Evolutionary conservation across 2,113 vertebrate species (phyloP), one percentile per base, ranked within the genome.

Genomic region (Cebus imitator): DNA sequence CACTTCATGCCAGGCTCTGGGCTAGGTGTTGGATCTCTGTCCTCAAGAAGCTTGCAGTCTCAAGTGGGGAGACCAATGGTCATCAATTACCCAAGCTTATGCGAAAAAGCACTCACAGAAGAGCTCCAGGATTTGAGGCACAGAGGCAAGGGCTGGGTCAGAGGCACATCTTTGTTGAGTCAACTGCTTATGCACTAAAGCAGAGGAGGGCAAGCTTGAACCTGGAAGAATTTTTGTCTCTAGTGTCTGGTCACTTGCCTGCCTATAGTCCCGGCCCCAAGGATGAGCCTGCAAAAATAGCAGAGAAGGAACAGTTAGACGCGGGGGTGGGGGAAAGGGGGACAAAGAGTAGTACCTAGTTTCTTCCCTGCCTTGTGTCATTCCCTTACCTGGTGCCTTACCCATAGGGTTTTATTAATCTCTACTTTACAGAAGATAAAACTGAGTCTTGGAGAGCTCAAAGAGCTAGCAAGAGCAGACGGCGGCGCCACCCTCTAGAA

Each of bases 101-200:
- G 25, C 50, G 55, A 87, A 89, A 48, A 16, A 35, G 37, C 1
- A 0, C n/a, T 81, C 35, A 17, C 16, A 37, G 27, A 55, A 50
- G 55, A 40, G 27, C n/a, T 50, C 81, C 78, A 85, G 43, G 21
- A 18, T 73, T 9, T 81, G 70, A 90, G 30, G 27, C 25, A 64
- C 61, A 64, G 27, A 64, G 61, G 61, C 61, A 64, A 64, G 61
- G 61, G 61, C 61, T 64, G 61, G 27, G 61, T 10, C 20, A n/a
- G 21, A 37, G 58, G 55, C 0, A 21, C 18, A 82, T 6, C 30
- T 5, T 2, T 21, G 10, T 17, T 32, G 35, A 84, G 40, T 21
- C 6, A 0, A 16, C 35, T 32, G 52, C 58, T 81, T 58, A 5
- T 0, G 13, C 11, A 0, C 1, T 23, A 13, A 52, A 57, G 25